Evolutionary conservation across 2,888 invertebrate species (phyloP).

Genomic region (Chorisops tibialis): DNA sequence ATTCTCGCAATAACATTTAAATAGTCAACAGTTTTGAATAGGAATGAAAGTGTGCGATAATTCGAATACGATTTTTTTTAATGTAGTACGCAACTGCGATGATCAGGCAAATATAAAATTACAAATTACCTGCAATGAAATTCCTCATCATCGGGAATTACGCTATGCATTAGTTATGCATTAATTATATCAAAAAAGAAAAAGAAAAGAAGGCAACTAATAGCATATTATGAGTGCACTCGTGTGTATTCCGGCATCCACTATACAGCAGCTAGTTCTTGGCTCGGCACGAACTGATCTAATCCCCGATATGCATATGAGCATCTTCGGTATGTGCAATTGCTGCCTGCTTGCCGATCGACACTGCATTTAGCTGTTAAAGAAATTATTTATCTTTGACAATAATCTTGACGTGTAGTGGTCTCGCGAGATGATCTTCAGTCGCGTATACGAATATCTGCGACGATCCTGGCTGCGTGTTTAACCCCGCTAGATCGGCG

Average conservation of each 20-base stretch:
- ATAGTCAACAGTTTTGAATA: too few relatives aligned
- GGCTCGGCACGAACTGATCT: background rate
- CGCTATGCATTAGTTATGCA: slow-evolving; percentile 24
- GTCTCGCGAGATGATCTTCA: background rate
- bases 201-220: background rate
- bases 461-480: too few relatives aligned
- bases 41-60: too few relatives aligned
- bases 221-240: background rate
- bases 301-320: background rate
- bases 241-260: background rate
- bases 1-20: too few relatives aligned
- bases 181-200: slow-evolving; percentile 21
- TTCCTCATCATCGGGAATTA: background rate
- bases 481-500: too few relatives aligned
- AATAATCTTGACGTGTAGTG: slow-evolving; percentile 26
- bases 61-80: too few relatives aligned
- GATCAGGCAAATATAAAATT: too few relatives aligned
- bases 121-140: background rate
- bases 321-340: background rate
- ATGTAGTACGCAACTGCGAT: too few relatives aligned
- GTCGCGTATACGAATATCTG: too few relatives aligned
- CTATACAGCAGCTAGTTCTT: background rate
- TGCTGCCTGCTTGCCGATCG: background rate
- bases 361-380: slow-evolving; percentile 16
- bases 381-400: slow-evolving; percentile 29